Evolutionary conservation across 92 coral and sea anemone genomes (phyloP), one percentile per base, ranked within the genome.

Genomic region (Palythoa heliodiscus): DNA sequence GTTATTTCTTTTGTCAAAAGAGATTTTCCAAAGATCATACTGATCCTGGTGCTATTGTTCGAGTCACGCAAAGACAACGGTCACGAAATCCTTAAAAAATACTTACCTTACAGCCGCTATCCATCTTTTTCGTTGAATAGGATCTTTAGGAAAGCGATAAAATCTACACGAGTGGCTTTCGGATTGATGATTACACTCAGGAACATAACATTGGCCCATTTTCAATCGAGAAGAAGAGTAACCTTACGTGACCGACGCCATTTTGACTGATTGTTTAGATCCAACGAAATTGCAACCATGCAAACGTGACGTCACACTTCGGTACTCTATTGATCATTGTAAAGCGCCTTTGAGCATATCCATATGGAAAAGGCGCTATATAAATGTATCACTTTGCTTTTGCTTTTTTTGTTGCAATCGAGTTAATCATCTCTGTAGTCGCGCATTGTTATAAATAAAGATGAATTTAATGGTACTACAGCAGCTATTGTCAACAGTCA

Each of bases 201-300:
- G 83, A 78, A 78, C 83, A 20, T 57, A 78, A 78, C 83, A 78
- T 68, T 78, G 83, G 83, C 83, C 83, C 83, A 78, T 78, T 78
- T 78, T 78, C 37, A 78, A 78, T 52, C 83, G 67, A 78, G 83
- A 48, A 78, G 83, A 55, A 78, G 83, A 78, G 69, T 24, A 55
- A 78, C 83, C 24, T 22, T 78, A 52, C 83, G 69, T 78, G 60
- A 75, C 61, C 80, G 54, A 48, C 60, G 61, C 48, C 61, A 58
- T 35, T 75, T 74, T 50, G 52, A 43, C 57, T 43, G 78, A 4
- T 71, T 83, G 87, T 83, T 83, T 70, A 83, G 86, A 83, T 83
- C 87, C 76, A 83, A 52, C 48, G 67, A 68, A 83, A 83, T 24
- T 83, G 87, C 87, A 83, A 83, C 77, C 87, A 83, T 83, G 77